These are phyloP conservation scores for Lydus trimaculatus DNA, from an alignment of 2,888 invertebrate species.

Conservation along the genomic window DNA sequence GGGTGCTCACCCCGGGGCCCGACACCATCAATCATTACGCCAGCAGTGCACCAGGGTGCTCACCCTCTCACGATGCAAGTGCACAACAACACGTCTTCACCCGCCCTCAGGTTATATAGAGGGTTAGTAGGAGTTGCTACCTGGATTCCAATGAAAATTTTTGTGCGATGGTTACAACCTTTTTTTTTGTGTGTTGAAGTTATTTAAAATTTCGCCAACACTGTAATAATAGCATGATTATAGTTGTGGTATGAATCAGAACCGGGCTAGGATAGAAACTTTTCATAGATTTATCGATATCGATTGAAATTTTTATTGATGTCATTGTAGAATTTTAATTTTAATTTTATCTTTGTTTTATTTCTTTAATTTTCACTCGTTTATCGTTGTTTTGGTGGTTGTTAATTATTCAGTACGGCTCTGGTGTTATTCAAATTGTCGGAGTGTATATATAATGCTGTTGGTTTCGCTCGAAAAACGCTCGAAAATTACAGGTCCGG, in stretches of 20 bases:
- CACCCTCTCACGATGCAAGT: constrained; percentile 35
- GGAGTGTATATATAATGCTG: background rate
- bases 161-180: background rate
- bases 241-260: background rate
- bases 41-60: constrained; percentile 51
- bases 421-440: background rate
- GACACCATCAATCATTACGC: constrained; percentile 61
- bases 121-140: background rate
- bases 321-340: background rate
- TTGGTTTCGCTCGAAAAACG: background rate
- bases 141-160: constrained; percentile 8
- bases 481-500: constrained; percentile 5
- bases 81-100: constrained; percentile 19
- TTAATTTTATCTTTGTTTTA: too few relatives aligned
- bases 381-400: background rate
- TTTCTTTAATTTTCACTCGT: too few relatives aligned
- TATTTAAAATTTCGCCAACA: background rate
- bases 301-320: background rate
- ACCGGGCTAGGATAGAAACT: background rate
- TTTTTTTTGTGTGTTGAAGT: constrained; percentile 5
- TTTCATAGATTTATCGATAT: background rate
- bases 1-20: constrained; percentile 57
- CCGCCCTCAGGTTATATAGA: constrained; percentile 5
- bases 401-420: too few relatives aligned
- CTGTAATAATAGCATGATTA: background rate